phyloP scores from a whole-genome alignment of 2,888 invertebrate species.

The Morinoia aosen region DNA sequence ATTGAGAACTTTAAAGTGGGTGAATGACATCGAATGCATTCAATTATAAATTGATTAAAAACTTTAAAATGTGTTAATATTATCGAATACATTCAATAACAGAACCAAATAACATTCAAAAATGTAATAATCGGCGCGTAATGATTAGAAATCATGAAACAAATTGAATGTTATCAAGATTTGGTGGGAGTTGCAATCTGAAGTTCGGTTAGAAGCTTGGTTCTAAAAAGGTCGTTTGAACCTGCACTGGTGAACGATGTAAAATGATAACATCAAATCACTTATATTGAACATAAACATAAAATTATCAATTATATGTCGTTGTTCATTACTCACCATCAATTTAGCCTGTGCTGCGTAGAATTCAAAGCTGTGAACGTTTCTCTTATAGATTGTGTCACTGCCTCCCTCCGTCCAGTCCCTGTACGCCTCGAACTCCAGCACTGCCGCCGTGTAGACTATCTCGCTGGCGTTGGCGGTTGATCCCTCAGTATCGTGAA shows the following conservation, averaged over 20 bases:
- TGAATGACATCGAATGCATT: too few species aligned
- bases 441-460: constrained; percentile 56
- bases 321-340: background rate
- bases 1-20: background rate
- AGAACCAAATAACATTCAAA: too few species aligned
- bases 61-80: background rate
- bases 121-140: too few species aligned
- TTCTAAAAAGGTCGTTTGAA: background rate
- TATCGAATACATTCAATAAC: too few species aligned
- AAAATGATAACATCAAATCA: background rate
- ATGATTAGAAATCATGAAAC: too few species aligned
- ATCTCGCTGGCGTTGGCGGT: background rate
- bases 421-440: constrained; percentile 58
- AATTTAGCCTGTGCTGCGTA: constrained; percentile 57
- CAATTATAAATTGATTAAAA: background rate
- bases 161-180: too few species aligned
- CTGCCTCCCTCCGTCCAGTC: constrained; percentile 54
- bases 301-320: background rate
- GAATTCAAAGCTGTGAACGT: constrained; percentile 51
- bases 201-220: background rate
- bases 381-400: constrained; percentile 38
- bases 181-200: background rate
- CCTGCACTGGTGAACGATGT: background rate
- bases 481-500: background rate
- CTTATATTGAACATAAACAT: too few species aligned